Evolutionary conservation across 2,113 vertebrate species (phyloP).

Genomic region (Neolamprologus cancellatus): DNA sequence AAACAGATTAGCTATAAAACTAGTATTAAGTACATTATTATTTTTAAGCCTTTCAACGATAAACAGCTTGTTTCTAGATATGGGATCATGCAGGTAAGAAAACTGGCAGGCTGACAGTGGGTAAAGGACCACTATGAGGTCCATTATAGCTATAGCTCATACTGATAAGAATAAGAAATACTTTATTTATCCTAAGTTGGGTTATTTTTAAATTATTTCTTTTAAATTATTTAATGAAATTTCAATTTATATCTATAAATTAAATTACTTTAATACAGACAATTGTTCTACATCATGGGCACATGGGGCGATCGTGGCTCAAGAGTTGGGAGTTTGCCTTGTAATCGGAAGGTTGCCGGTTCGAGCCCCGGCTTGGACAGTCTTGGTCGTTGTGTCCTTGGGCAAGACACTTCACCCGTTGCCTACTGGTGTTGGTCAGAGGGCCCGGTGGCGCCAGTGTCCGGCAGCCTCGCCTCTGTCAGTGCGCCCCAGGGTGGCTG

Average conservation of each 20-base stretch:
- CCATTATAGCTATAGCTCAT: background rate
- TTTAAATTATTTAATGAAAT: background rate
- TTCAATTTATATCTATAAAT: background rate
- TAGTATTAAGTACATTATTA: background rate
- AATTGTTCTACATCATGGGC: background rate
- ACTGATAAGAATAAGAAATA: background rate
- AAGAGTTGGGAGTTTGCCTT: too few species aligned
- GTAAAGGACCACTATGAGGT: background rate
- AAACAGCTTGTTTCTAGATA: background rate
- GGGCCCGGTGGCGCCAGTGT: too few species aligned
- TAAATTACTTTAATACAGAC: background rate
- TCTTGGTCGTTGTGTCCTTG: fast-evolving
- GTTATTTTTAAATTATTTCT: background rate
- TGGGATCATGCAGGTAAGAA: background rate
- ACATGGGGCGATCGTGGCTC: fast-evolving
- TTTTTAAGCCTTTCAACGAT: background rate
- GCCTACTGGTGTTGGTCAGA: too few species aligned
- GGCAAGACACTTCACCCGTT: too few species aligned
- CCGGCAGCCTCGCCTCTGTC: too few species aligned
- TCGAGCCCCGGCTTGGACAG: fast-evolving
- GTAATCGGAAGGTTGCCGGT: too few species aligned
- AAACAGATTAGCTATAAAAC: background rate
- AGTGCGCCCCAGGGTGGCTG: too few species aligned
- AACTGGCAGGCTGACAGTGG: background rate
- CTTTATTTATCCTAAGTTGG: background rate